Evolutionary conservation across 2,888 invertebrate genomes (phyloP).

Genomic region (Eupithecia abbreviata): DNA sequence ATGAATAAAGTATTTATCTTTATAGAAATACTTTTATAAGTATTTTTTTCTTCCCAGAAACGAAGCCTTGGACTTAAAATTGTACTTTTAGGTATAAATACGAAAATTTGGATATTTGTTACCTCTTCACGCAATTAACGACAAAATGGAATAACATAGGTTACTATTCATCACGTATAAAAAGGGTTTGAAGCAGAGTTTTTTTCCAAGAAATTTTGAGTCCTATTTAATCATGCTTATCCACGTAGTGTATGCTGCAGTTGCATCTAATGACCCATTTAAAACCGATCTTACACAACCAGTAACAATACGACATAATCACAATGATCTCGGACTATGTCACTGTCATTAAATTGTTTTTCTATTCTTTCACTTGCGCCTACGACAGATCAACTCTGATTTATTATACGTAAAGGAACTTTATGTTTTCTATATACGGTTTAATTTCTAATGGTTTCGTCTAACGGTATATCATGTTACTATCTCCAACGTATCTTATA

Average conservation of each 20-base stretch:
- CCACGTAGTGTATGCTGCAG: background rate
- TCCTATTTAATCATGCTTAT: background rate
- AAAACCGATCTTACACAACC: slow-evolving; percentile 48
- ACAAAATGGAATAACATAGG: no score
- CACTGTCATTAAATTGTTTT: slow-evolving; percentile 64
- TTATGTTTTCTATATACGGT: slow-evolving; percentile 8
- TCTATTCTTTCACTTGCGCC: slow-evolving; percentile 53
- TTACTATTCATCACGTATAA: background rate
- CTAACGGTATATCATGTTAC: slow-evolving; percentile 27
- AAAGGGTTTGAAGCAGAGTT: background rate
- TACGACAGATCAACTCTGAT: slow-evolving; percentile 18
- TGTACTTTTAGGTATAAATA: background rate
- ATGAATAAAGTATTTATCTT: background rate
- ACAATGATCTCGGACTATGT: slow-evolving; percentile 53
- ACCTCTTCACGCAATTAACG: background rate
- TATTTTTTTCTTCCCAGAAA: background rate
- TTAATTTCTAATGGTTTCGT: background rate
- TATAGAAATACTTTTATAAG: background rate
- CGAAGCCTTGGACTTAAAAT: background rate
- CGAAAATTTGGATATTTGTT: background rate
- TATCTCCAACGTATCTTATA: slow-evolving; percentile 16
- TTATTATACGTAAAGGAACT: slow-evolving; percentile 8
- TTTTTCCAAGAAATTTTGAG: background rate
- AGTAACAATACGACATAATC: slow-evolving; percentile 54
- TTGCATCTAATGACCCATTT: slow-evolving; percentile 18